A percentile compares a stretch with the other conserved stretches of the same genome.
phyloP scores from a whole-genome alignment of 2,113 vertebrate genomes.

The Rhynchomys soricoides region DNA sequence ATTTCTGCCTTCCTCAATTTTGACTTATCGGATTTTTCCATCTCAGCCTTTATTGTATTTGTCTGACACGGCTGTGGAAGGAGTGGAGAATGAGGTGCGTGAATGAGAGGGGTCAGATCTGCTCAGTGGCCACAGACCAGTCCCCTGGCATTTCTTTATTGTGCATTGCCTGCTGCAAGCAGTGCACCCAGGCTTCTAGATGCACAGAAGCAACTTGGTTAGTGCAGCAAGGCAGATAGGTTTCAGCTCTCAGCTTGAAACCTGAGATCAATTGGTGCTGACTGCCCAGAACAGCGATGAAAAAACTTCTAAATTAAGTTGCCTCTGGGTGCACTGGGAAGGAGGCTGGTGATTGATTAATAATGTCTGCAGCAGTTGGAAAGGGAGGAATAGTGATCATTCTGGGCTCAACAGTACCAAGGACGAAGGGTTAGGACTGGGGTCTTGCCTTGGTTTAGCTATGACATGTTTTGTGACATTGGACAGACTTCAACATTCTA shows the following conservation, averaged over 20 bases:
- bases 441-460: background rate
- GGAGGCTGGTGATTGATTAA: background rate
- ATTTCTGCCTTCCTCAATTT: conserved; percentile 97
- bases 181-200: background rate
- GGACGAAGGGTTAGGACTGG: background rate
- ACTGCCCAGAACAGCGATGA: background rate
- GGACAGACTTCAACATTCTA: background rate
- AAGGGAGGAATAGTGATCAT: background rate
- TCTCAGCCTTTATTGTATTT: conserved; percentile 93
- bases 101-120: background rate
- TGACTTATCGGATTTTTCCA: conserved; percentile 92
- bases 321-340: background rate
- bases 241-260: background rate
- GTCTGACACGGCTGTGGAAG: conserved; percentile 91
- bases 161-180: background rate
- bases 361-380: background rate
- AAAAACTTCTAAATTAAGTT: background rate
- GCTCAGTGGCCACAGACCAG: background rate
- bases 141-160: background rate
- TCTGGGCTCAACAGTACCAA: background rate
- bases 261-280: background rate
- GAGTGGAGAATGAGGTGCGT: background rate
- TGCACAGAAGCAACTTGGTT: conserved; percentile 62
- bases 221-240: background rate
- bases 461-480: background rate